Base-by-base conservation (phyloP, 2,113 vertebrate genomes). In the Entelurus aequoreus region DNA sequence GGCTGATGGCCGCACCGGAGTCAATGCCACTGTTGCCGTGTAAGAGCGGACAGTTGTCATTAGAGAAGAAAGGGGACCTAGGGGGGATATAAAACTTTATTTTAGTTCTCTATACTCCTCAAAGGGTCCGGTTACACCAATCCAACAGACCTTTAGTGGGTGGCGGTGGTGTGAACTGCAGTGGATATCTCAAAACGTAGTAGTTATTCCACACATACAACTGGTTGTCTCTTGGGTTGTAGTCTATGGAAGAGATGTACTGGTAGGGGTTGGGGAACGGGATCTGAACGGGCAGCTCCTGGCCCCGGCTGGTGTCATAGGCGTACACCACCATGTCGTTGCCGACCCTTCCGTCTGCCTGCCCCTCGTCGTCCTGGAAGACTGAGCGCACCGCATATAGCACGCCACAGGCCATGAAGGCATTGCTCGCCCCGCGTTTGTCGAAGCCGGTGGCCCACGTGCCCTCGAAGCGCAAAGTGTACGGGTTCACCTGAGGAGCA, bases 131-230 rank as follows among this genome's bases (percentile, higher is more conserved):
- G 55, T 44, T 13, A 44, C 40, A 46, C 5, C 8, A 51, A 10
- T 19, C n/a, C 6, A 19, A 9, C 69, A 42, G 14, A 95, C 94
- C 94, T 19, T 91, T 91, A 3, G 91, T 94, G 42, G 93, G 95
- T 2, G 93, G 92, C 0, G 92, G 93, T 0, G 93, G 93, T 1
- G 91, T 93, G 42, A 98, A 98, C 78, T 94, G 93, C 59, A 98
- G 86, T 0, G 91, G 89, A 76, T 98, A 98, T 74, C 95, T 90
- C 69, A 97, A 88, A 65, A 97, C 88, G 10, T 95, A 94, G 72
- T 94, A 94, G 88, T 98, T 98, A 79, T 98, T 98, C 95, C 95
- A 98, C 54, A 97, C 94, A 8, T 97, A 98, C 0, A 98, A 91
- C 77, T 95, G 94, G 80, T 96, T 95, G 86, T 97, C 95, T 3